phyloP scores from a whole-genome alignment of 92 coral and sea anemone species.

The Siderastrea radians region DNA sequence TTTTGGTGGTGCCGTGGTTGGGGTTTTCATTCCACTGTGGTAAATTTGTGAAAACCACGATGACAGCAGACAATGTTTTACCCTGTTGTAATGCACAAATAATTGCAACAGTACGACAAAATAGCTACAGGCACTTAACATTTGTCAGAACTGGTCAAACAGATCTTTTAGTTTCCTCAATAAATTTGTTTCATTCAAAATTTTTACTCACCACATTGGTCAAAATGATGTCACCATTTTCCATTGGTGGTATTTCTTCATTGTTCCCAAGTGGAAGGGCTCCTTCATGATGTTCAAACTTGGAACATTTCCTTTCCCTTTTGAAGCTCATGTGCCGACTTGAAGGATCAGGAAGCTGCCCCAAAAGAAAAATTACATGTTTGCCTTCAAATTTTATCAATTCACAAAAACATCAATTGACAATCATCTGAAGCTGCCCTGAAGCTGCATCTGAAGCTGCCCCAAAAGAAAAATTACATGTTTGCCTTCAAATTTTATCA shows the following conservation, averaged over 20 bases:
- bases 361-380: background rate
- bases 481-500: too few species aligned
- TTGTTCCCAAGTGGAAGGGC: conserved; percentile 36
- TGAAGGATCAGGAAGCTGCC: conserved; percentile 82
- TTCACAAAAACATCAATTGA: too few species aligned
- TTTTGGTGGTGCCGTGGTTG: too few species aligned
- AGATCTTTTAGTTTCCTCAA: background rate
- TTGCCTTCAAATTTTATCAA: background rate
- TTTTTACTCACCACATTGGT: conserved; percentile 71
- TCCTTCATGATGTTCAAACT: conserved; percentile 81
- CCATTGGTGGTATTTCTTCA: conserved; percentile 42
- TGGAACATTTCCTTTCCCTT: conserved; percentile 60
- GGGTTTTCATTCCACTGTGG: too few species aligned
- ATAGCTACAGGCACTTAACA: too few species aligned
- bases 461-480: background rate
- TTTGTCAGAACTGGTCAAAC: too few species aligned
- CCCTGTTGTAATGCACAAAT: too few species aligned
- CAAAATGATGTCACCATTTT: conserved; percentile 75
- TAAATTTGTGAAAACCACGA: too few species aligned
- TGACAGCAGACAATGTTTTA: background rate
- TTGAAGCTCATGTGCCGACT: conserved; percentile 84
- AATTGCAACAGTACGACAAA: too few species aligned
- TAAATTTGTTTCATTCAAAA: background rate
- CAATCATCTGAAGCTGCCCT: too few species aligned
- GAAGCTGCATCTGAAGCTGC: too few species aligned